Evolutionary conservation across 1,140 invertebrate genomes (phyloP), one percentile per base, ranked within the genome.

Genomic region (Drosophila punjabiensis): DNA sequence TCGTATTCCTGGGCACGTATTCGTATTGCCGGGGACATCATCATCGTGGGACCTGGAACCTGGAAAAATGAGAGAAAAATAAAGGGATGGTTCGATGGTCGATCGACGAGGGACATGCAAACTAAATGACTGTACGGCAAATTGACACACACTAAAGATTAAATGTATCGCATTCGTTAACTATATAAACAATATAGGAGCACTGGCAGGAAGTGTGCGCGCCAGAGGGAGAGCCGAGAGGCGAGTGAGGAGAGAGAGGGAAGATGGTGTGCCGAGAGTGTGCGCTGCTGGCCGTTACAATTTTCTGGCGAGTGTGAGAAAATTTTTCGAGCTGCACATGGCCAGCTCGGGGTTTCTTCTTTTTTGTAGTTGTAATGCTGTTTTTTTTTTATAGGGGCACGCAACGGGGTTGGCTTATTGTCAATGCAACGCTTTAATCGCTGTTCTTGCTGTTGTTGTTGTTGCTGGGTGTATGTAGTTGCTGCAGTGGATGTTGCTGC

Each of bases 101-200:
- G 62, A 78, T 73, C 58, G 69, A 78, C 65, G 60, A 68, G 76
- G 87, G 85, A 85, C 76, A 90, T 91, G 87, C 86, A 91, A 90
- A 90, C 82, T 86, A 90, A 90, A 90, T 90, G 86, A 86, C 87
- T 90, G 87, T 91, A 90, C 82, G 87, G 86, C 86, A 90, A 90
- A 90, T 90, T 90, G 86, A 90, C 86, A 90, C 86, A 90, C 86
- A 90, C 87, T 90, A 87, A 90, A 90, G 86, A 90, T 90, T 90
- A 90, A 90, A 90, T 90, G 87, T 90, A 90, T 90, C 86, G 87
- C 86, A 90, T 90, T 90, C 86, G 82, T 90, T 90, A 90, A 90
- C 86, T 90, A 90, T 90, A 91, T 90, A 90, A 90, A 90, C 86
- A 90, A 90, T 90, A 90, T 88, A 88, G 47, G 52, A 63, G 43